These are phyloP conservation scores for Cathartes aura DNA, from an alignment of 2,113 vertebrate genomes.

Conservation along the genomic window DNA sequence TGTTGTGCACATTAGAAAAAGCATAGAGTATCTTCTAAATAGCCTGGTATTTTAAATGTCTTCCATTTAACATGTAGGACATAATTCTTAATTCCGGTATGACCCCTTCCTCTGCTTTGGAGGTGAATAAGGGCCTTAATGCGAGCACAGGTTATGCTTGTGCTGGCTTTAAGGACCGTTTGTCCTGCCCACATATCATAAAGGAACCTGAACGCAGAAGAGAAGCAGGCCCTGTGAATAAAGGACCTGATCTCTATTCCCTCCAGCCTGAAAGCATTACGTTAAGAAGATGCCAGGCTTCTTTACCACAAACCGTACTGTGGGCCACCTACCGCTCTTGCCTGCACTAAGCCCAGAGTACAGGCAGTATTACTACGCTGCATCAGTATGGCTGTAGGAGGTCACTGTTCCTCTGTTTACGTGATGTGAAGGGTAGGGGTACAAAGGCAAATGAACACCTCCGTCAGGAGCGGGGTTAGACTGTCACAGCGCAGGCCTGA, in stretches of 20 bases:
- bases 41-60: background rate
- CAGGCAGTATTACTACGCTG: background rate
- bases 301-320: rapidly evolving
- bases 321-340: background rate
- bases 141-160: background rate
- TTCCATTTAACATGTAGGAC: background rate
- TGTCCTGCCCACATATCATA: background rate
- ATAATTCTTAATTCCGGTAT: background rate
- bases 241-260: background rate
- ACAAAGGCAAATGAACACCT: background rate
- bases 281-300: background rate
- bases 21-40: background rate
- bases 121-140: background rate
- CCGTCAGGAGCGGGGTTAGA: background rate
- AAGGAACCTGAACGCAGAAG: background rate
- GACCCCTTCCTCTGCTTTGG: background rate
- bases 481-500: background rate
- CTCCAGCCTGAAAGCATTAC: background rate
- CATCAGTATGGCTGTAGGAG: background rate
- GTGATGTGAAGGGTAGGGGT: background rate
- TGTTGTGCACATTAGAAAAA: background rate
- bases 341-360: background rate
- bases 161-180: background rate
- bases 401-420: rapidly evolving
- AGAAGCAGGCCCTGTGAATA: background rate